Percentiles rank a stretch among this genome's conserved stretches.
Conservation (phyloP, 2,797 vertebrate species). For the Sebastiscus albofasciatus region DNA sequence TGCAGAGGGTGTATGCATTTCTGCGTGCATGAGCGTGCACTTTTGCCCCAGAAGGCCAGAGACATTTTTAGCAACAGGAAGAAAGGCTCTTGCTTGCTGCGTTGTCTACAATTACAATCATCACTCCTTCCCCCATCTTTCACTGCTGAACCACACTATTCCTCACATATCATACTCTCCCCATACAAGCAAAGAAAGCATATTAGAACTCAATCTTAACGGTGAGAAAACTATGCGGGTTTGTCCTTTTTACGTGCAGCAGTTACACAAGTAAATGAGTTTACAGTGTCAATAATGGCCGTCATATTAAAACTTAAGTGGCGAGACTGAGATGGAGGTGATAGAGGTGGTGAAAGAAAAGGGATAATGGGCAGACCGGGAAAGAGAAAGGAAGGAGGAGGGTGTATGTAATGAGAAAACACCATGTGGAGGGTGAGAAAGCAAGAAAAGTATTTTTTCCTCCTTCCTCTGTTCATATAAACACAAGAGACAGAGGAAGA, state of each 20-base stretch:
- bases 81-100: conserved; percentile 25
- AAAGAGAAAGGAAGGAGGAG: background rate
- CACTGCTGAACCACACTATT: background rate
- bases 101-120: conserved; percentile 35
- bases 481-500: background rate
- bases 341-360: background rate
- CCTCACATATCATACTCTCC: background rate
- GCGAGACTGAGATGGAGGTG: background rate
- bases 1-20: background rate
- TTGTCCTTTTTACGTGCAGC: background rate
- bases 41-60: conserved; percentile 6
- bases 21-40: no score
- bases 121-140: conserved; percentile 16
- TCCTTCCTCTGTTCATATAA: background rate
- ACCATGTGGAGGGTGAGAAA: background rate
- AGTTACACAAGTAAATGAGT: background rate
- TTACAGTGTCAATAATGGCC: conserved; percentile 13
- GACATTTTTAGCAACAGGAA: conserved; percentile 67
- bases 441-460: background rate
- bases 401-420: background rate
- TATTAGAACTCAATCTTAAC: background rate
- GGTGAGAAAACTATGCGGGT: background rate
- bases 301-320: background rate
- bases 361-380: background rate
- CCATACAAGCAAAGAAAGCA: background rate